Base-by-base conservation (phyloP, 1,140 invertebrate genomes). In the Drosophila leontia region DNA sequence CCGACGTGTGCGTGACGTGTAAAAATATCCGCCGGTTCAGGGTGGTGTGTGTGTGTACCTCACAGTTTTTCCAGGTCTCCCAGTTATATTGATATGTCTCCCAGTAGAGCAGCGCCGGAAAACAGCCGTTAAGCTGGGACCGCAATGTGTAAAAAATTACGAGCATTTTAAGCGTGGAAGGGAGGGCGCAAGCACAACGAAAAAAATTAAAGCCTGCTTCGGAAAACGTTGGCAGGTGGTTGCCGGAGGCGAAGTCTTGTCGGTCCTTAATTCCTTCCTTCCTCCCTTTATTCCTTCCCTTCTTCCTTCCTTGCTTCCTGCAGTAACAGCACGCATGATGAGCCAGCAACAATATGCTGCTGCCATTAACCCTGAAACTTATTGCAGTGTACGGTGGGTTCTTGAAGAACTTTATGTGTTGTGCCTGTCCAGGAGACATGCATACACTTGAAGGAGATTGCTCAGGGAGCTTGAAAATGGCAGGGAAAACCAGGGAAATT, bases 131-230 rank as follows among this genome's bases (percentile, higher is more conserved):
- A 88, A 84, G 75, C 78, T 67, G 85, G 84, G 81, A 90, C 85
- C 85, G 78, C 85, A 90, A 90, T 90, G 85, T 90, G 85, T 90
- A 90, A 90, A 90, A 88, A 90, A 90, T 90, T 90, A 90, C 85
- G 85, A 88, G 85, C 75, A 69, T 82, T 83, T 80, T 71, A 71
- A 44, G 47, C 35, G 29, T 4, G 34, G 13, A 8, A 4, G 34
- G 17, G 23, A 48, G 17, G 9, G 47, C 2, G 29, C 56, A 77
- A 61, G 48, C 63, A 58, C 58, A 67, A 67, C 29, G 13, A 26
- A 26, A 72, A 63, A 42, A 59, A 79, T 62, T 81, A 56, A 48
- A 65, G 47, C 53, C 44, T 15, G 6, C 6, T 3, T 9, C 23
- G 61, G 47, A 48, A 65, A 62, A 74, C 72, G 23, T 78, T 62